phyloP scores from a whole-genome alignment of 2,888 invertebrate species.

The Cheilosia vulpina region DNA sequence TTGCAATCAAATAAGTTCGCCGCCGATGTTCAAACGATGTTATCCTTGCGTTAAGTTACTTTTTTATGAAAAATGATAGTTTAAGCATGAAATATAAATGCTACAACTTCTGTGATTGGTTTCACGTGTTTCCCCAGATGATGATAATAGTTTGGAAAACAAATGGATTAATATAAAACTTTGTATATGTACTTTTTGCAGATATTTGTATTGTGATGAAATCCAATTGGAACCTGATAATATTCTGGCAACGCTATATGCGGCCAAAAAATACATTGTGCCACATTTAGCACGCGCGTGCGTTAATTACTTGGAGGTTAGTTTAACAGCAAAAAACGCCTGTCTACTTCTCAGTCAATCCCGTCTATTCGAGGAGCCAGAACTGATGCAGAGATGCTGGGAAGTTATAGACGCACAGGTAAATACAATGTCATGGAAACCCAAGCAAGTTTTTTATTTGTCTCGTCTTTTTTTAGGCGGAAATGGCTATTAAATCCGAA shows the following conservation, averaged over 20 bases:
- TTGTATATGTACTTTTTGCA: conserved; percentile 81
- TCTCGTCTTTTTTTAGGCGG: conserved; percentile 86
- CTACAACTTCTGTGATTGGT: too few relatives aligned
- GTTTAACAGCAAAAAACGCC: conserved; percentile 97
- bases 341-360: conserved; percentile 97
- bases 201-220: conserved; percentile 98
- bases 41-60: too few relatives aligned
- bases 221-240: conserved; percentile 97
- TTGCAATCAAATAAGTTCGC: too few relatives aligned
- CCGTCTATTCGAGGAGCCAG: conserved; percentile 97
- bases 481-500: conserved; percentile 97
- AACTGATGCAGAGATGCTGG: conserved; percentile 98
- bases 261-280: conserved; percentile 98
- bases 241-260: conserved; percentile 96
- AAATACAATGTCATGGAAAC: conserved; percentile 79
- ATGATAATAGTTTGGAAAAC: too few relatives aligned
- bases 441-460: neutral
- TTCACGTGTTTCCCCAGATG: too few relatives aligned
- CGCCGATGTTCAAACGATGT: too few relatives aligned
- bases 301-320: conserved; percentile 97
- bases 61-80: too few relatives aligned
- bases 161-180: neutral
- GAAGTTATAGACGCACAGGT: conserved; percentile 99
- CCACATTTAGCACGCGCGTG: conserved; percentile 97
- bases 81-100: too few relatives aligned